Percentiles rank a stretch among this genome's conserved stretches.
Evolutionary conservation across 2,888 invertebrate species (phyloP).

Genomic region (Diarsia mendica): DNA sequence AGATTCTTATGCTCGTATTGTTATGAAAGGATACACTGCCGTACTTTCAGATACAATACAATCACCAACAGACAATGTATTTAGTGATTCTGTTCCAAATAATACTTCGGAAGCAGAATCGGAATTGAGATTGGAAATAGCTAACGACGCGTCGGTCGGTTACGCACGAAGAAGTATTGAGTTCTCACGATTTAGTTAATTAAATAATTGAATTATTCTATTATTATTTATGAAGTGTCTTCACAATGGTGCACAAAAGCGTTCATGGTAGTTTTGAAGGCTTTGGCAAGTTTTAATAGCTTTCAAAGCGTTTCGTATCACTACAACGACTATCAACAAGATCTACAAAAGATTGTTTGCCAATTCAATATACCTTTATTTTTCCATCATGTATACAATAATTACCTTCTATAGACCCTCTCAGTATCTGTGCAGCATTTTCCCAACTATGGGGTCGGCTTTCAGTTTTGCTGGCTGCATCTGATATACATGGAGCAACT

Average conservation of each 20-base stretch:
- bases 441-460: too few relatives aligned
- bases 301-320: neutral
- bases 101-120: conserved; percentile 31
- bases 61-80: neutral
- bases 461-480: too few relatives aligned
- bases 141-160: conserved; percentile 25
- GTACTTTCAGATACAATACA: neutral
- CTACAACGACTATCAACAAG: too few relatives aligned
- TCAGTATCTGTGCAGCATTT: too few relatives aligned
- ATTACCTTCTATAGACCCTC: too few relatives aligned
- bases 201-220: conserved; percentile 19
- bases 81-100: neutral
- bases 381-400: too few relatives aligned
- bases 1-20: neutral
- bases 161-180: conserved; percentile 29
- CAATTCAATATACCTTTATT: too few relatives aligned
- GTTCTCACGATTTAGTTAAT: conserved; percentile 43
- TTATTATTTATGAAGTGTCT: neutral
- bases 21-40: neutral
- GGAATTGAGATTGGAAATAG: conserved; percentile 4
- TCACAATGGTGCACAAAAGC: neutral
- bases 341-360: too few relatives aligned
- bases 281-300: neutral
- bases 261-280: neutral
- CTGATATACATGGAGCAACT: too few relatives aligned